Evolutionary conservation across 2,113 vertebrate species (phyloP).

Genomic region (Syrmaticus mikado): DNA sequence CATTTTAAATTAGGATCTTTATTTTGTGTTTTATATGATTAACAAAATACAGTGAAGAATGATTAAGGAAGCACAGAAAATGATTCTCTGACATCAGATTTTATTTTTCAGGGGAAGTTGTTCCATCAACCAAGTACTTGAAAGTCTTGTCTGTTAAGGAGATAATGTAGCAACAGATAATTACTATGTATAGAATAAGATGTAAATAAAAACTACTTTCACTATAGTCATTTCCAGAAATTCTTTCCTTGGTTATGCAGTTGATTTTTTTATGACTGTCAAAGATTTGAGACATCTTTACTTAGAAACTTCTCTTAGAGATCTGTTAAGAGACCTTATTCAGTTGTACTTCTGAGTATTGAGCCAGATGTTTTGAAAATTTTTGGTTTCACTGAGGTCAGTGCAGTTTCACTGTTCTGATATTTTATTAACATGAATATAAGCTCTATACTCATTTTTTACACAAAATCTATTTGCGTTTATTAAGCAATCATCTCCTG

Average conservation of each 20-base stretch:
- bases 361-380: not conserved
- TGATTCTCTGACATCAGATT: not conserved
- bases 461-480: not conserved
- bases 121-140: not conserved
- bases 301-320: not conserved
- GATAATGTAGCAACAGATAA: not conserved
- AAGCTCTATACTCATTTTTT: not conserved
- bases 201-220: not conserved
- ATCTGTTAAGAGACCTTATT: not conserved
- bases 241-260: not conserved
- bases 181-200: not conserved
- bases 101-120: not conserved
- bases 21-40: not conserved
- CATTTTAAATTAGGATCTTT: not conserved
- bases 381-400: rapidly evolving
- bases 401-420: not conserved
- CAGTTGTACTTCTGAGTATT: not conserved
- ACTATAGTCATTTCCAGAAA: not conserved
- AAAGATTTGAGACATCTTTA: not conserved
- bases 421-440: not conserved
- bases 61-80: not conserved
- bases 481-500: not conserved
- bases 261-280: not conserved
- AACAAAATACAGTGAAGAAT: not conserved
- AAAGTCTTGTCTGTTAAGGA: not conserved